Evolutionary conservation across 1,140 invertebrate genomes (phyloP).

Genomic region (Copidosoma floridanum): DNA sequence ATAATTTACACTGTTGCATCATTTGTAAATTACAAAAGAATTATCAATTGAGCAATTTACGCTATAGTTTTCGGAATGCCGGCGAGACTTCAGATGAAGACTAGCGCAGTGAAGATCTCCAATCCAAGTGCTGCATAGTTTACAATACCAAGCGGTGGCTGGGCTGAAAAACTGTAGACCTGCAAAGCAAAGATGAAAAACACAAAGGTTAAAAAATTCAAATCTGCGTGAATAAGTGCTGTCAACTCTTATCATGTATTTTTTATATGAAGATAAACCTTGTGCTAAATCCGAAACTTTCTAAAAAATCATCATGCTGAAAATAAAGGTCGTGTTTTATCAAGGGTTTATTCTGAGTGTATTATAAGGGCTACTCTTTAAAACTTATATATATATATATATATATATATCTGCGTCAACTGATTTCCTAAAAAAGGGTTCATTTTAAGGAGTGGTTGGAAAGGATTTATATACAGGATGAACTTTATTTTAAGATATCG

Average conservation of each 20-base stretch:
- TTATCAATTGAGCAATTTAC: slow-evolving; percentile 64
- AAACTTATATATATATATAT: no score
- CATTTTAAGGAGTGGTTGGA: no score
- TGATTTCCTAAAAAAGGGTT: slow-evolving; percentile 14
- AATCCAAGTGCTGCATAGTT: slow-evolving; percentile 81
- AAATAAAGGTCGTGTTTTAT: slow-evolving; percentile 18
- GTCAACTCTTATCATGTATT: slow-evolving; percentile 14
- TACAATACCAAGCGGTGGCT: slow-evolving; percentile 85
- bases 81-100: slow-evolving; percentile 74
- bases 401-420: no score
- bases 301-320: slow-evolving; percentile 15
- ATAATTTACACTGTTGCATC: neutral
- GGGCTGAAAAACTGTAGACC: slow-evolving; percentile 83
- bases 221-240: no score
- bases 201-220: slow-evolving; percentile 15
- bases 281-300: slow-evolving; percentile 50
- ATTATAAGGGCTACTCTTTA: no score
- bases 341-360: no score
- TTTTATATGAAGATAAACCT: slow-evolving; percentile 48
- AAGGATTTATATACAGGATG: no score
- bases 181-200: slow-evolving; percentile 52
- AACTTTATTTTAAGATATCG: slow-evolving; percentile 13
- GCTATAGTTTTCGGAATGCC: slow-evolving; percentile 75
- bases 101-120: slow-evolving; percentile 84
- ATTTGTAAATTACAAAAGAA: no score